Conservation (phyloP, 2,797 vertebrate species). For the Bradypodion pumilum region DNA sequence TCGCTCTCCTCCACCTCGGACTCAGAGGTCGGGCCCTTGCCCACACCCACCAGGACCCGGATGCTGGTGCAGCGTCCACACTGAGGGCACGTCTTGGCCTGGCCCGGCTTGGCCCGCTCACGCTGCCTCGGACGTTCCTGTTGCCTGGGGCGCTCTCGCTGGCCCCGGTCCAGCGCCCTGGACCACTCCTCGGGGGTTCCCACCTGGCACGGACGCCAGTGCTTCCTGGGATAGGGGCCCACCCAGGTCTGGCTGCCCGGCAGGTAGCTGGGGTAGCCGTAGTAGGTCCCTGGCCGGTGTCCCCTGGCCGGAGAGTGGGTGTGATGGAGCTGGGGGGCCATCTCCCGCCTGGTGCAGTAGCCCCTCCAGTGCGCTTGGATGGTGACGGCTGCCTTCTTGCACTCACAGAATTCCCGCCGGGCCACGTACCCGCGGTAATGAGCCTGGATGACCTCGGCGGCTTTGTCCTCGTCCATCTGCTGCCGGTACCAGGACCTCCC, state of each 20-base stretch:
- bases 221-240: conserved; percentile 12
- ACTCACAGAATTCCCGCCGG: not conserved
- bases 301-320: rapidly evolving
- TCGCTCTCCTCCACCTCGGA: not conserved
- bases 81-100: not conserved
- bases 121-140: rapidly evolving
- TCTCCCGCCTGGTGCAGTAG: not conserved
- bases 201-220: conserved; percentile 18
- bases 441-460: conserved; percentile 5
- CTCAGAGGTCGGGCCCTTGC: not conserved
- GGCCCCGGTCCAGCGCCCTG: not conserved
- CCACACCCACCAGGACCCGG: conserved; percentile 14
- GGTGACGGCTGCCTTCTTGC: not conserved
- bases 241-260: not conserved
- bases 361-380: conserved; percentile 29
- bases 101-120: rapidly evolving
- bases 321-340: too few species aligned
- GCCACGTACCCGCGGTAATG: conserved; percentile 26
- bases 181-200: conserved; percentile 21
- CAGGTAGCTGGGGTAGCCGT: not conserved
- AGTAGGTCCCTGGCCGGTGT: too few species aligned
- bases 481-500: not conserved
- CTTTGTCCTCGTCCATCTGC: not conserved
- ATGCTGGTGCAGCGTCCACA: not conserved
- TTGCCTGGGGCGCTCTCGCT: rapidly evolving